Percentiles rank a stretch among this genome's conserved stretches.
These are phyloP conservation scores for Drosophila sordidula DNA, from an alignment of 2,888 invertebrate species.

Conservation along the genomic window DNA sequence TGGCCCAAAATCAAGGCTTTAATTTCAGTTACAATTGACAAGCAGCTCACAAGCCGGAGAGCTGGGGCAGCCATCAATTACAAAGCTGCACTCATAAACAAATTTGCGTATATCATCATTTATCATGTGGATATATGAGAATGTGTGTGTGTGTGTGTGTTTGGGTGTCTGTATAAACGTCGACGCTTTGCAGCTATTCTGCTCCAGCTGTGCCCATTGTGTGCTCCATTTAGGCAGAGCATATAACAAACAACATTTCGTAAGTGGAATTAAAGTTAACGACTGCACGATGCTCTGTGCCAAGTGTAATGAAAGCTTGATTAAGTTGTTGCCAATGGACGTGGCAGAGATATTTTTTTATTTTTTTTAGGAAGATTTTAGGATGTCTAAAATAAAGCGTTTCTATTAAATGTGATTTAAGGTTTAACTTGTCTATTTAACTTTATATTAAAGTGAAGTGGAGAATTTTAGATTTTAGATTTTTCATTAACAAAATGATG, in stretches of 20 bases:
- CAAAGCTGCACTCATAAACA: conserved; percentile 62
- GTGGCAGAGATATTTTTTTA: no score
- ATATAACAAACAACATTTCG: conserved; percentile 39
- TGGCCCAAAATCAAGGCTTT: conserved; percentile 1
- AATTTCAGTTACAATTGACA: conserved; percentile 17
- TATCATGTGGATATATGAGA: conserved; percentile 44
- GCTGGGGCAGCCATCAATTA: conserved; percentile 53
- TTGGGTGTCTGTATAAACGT: conserved; percentile 4
- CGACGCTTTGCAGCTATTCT: conserved; percentile 13
- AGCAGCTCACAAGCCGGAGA: conserved; percentile 8
- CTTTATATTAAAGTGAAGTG: no score
- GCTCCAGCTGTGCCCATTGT: conserved; percentile 60
- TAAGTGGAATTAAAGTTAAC: conserved; percentile 14
- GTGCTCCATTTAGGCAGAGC: conserved; percentile 43
- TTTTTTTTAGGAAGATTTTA: no score
- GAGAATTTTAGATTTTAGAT: no score
- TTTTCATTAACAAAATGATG: no score
- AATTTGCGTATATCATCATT: conserved; percentile 72
- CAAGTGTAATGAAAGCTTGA: neutral
- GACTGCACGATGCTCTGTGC: conserved; percentile 5
- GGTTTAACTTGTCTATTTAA: no score
- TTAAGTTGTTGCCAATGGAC: neutral
- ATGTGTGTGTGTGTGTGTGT: neutral
- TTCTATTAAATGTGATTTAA: no score
- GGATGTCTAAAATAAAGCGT: no score